phyloP scores from a whole-genome alignment of 2,113 vertebrate species.

The Coptodon rendalli region DNA sequence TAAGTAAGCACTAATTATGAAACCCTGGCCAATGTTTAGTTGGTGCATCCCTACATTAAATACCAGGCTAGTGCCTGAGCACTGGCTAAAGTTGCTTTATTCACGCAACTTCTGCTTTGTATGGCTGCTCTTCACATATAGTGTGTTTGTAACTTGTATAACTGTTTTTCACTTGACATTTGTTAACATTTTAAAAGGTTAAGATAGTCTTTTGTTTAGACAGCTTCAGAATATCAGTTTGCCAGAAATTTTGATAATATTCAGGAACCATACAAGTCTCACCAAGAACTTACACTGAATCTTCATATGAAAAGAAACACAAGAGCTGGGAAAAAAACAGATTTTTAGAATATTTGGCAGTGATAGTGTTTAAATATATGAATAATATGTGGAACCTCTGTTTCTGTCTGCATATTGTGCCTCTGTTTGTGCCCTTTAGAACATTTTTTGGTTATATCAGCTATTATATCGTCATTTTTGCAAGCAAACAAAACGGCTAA shows the following conservation, averaged over 20 bases:
- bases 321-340: not conserved
- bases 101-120: not conserved
- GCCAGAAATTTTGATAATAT: not conserved
- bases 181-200: not conserved
- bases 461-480: not conserved
- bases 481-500: not conserved
- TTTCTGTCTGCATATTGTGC: not conserved
- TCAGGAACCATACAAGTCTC: not conserved
- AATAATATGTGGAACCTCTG: not conserved
- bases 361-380: not conserved
- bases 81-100: not conserved
- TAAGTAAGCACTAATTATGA: not conserved
- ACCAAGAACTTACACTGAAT: not conserved
- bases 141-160: not conserved
- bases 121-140: not conserved
- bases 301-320: not conserved
- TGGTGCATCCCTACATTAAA: not conserved
- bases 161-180: not conserved
- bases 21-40: not conserved
- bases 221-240: not conserved
- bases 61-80: not conserved
- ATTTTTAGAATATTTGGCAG: not conserved
- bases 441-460: not conserved
- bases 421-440: not conserved
- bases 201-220: not conserved